Base-by-base conservation (phyloP, 2,113 vertebrate genomes). In the Trematomus loennbergii region DNA sequence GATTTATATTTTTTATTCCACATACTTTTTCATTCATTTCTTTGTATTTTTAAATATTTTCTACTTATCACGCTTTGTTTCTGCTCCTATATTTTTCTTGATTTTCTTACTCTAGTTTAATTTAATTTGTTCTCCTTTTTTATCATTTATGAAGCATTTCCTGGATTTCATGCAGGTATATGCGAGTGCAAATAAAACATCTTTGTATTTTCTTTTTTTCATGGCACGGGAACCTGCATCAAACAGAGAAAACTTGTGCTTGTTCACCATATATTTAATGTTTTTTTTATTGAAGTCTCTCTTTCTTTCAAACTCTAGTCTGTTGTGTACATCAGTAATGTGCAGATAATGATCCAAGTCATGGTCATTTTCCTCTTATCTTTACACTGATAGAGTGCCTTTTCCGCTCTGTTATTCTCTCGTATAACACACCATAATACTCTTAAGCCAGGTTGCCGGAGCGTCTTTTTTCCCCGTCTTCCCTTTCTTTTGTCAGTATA, bases 401-500 rank as follows among this genome's bases (percentile, higher is more conserved):
- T 77, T 63, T 58, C 36, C 36, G 1, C 70, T 72, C 45, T 72
- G 74, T 88, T 84, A 82, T 89, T 85, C 86, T 43, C 70, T 55
- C 25, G 87, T 85, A 79, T 88, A 88, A 92, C 87, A 87, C 76
- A 54, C 59, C 54, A 59, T 93, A 93, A 91, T 90, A 75, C 90
- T 90, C 91, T 86, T 89, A 94, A 94, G 90, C 88, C 87, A 79
- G 81, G 81, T 87, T 86, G 75, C 87, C 36, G 40, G 58, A 67
- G 78, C 54, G 70, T 78, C 81, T 75, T 67, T 70, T 89, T 92
- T 84, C 83, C 87, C 59, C 7, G 36, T 76, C 87, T 88, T 79
- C 75, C 79, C 75, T 86, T 90, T 81, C 87, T 86, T 94, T 90
- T 90, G 89, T 87, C 85, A 77, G 87, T 87, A 54, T 91, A 91